Percentiles rank a stretch among this genome's conserved stretches.
These are phyloP conservation scores for Apis florea DNA, from an alignment of 1,140 invertebrate genomes.

Conservation along the genomic window DNA sequence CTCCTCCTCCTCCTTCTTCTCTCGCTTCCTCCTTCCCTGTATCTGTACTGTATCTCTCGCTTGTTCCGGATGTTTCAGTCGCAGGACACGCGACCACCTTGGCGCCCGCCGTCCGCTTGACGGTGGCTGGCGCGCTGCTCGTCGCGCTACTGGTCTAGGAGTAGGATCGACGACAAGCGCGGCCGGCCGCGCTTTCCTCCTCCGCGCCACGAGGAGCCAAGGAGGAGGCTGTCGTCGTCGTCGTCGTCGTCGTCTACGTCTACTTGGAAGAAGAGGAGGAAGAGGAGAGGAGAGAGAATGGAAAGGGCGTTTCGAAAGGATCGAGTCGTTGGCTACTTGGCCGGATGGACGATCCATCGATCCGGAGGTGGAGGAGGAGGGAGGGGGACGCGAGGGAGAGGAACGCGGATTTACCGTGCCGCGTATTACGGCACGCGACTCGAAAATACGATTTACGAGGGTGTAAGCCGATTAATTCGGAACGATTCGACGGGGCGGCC, in stretches of 20 bases:
- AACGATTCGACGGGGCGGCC: slow-evolving; percentile 48
- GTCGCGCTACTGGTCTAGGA: slow-evolving; percentile 61
- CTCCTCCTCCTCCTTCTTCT: not conserved
- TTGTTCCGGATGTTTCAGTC: slow-evolving; percentile 71
- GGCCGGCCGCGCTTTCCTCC: not conserved
- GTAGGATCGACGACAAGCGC: not conserved
- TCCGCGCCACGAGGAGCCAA: no score
- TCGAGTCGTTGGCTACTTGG: not conserved
- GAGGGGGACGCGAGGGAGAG: not conserved
- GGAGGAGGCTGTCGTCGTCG: not conserved
- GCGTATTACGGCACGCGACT: slow-evolving; percentile 46
- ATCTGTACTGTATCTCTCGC: not conserved
- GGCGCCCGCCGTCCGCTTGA: slow-evolving; percentile 64
- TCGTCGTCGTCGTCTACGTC: no score
- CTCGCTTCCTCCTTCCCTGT: not conserved
- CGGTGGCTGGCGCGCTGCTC: slow-evolving; percentile 62
- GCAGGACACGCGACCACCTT: slow-evolving; percentile 70
- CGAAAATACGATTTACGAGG: slow-evolving; percentile 59
- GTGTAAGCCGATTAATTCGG: slow-evolving; percentile 61
- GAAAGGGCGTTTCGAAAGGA: not conserved
- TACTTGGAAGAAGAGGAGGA: not conserved
- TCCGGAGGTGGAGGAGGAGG: no score
- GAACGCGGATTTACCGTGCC: slow-evolving; percentile 10
- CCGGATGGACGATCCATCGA: not conserved
- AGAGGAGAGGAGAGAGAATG: no score